phyloP scores from a whole-genome alignment of 2,113 vertebrate species.

The Varanus salvator region DNA sequence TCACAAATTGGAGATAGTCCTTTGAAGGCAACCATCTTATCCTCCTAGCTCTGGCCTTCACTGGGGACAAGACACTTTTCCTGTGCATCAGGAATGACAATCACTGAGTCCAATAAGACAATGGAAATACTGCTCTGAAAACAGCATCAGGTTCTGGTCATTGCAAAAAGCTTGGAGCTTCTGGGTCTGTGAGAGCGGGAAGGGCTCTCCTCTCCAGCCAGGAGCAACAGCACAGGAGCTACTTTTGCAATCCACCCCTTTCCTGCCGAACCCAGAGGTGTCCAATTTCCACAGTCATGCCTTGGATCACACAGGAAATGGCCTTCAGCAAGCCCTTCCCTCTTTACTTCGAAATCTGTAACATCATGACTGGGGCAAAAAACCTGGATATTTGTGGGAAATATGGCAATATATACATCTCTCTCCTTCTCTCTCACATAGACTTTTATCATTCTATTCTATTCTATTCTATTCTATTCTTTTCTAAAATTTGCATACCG shows the following conservation, averaged over 20 bases:
- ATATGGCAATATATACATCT: too few relatives aligned
- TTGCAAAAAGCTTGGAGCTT: too few relatives aligned
- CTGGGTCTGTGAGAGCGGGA: not conserved
- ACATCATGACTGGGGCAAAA: too few relatives aligned
- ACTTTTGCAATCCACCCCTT: too few relatives aligned
- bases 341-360: too few relatives aligned
- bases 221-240: not conserved
- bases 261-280: too few relatives aligned
- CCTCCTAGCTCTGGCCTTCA: conserved; percentile 46
- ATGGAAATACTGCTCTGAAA: conserved; percentile 58
- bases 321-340: too few relatives aligned
- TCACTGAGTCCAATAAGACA: conserved; percentile 65
- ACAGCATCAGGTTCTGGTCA: conserved; percentile 19
- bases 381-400: too few relatives aligned
- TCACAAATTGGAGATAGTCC: conserved; percentile 34
- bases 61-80: conserved; percentile 20
- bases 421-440: too few relatives aligned
- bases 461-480: too few relatives aligned
- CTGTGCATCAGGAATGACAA: conserved; percentile 56
- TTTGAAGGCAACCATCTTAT: conserved; percentile 41
- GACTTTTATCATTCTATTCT: too few relatives aligned
- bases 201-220: not conserved
- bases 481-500: too few relatives aligned
- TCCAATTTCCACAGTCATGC: not conserved
- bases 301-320: not conserved